Evolutionary conservation across 1,140 invertebrate species (phyloP), one percentile per base, ranked within the genome.

Genomic region (Drosophila punjabiensis): DNA sequence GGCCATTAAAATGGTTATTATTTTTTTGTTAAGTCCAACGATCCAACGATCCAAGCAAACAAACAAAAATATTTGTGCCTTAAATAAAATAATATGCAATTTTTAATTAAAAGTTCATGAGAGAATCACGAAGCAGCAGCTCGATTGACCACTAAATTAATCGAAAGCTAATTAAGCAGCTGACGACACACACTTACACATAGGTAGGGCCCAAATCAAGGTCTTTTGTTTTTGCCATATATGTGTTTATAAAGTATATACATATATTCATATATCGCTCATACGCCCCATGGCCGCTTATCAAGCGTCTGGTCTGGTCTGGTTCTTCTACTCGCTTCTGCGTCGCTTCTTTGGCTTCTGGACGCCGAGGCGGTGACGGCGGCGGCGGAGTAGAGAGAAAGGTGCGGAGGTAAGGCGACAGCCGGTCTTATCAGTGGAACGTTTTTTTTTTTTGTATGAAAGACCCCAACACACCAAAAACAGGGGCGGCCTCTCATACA

Each of bases 141-240:
- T 62, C 70, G 68, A 62, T 73, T 74, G 70, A 62, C 70, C 45
- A 81, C 69, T 81, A 64, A 88, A 88, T 84, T 76, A 81, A 88
- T 79, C 86, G 74, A 85, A 82, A 90, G 82, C 81, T 82, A 89
- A 89, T 89, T 90, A 89, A 89, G 67, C 79, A 90, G 81, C 81
- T 89, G 81, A 90, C 81, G 75, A 67, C 56, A 68, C 62, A 52
- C 65, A 77, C 64, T 24, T 58, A 66, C 48, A 73, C 64, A 30
- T 14, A 48, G 4, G 28, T 4, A 63, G 33, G 64, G 11, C 35
- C 35, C 20, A 66, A 68, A 84, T 70, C 70, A 80, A 83, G 76
- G 76, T 78, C 75, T 78, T 56, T 77, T 77, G 56, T 78, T 77
- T 78, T 68, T 69, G 76, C 75, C 55, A 48, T 56, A 56, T 37